Percentiles rank a stretch among this genome's conserved stretches.
Evolutionary conservation across 2,888 invertebrate species (phyloP).

Genomic region (Rhagonycha fulva): DNA sequence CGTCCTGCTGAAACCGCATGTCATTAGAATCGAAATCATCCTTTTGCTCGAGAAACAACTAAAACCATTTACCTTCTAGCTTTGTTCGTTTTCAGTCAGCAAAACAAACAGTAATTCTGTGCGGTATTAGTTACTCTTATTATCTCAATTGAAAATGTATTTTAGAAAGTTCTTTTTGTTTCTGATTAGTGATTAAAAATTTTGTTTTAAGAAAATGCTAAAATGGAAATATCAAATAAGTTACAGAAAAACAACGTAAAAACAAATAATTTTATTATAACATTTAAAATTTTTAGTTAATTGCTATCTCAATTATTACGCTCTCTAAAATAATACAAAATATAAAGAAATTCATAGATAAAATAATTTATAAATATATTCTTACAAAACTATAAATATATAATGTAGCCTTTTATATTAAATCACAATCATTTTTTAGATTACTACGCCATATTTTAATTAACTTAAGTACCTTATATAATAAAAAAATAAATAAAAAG

Average conservation of each 20-base stretch:
- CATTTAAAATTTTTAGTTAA: constrained; percentile 6
- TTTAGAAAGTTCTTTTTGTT: neutral
- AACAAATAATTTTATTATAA: constrained; percentile 20
- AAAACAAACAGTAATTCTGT: too few relatives aligned
- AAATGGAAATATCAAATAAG: neutral
- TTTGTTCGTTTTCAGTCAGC: too few relatives aligned
- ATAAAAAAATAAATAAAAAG: neutral
- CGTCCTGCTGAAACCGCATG: too few relatives aligned
- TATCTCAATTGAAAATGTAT: neutral
- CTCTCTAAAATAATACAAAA: constrained; percentile 9
- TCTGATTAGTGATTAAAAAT: too few relatives aligned
- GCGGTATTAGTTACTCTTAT: too few relatives aligned
- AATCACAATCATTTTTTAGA: constrained; percentile 21
- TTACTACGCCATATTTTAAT: constrained; percentile 4
- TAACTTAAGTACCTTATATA: constrained; percentile 14
- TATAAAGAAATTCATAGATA: constrained; percentile 9
- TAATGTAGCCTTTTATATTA: constrained; percentile 8
- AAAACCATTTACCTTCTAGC: too few relatives aligned
- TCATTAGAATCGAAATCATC: too few relatives aligned
- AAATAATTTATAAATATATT: constrained; percentile 24
- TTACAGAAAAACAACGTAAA: neutral
- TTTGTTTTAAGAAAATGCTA: too few relatives aligned
- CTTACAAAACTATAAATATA: constrained; percentile 17
- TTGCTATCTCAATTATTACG: neutral
- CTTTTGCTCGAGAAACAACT: too few relatives aligned